Conservation (phyloP, 2,113 vertebrate species). For the Gymnocephalus cernua region DNA sequence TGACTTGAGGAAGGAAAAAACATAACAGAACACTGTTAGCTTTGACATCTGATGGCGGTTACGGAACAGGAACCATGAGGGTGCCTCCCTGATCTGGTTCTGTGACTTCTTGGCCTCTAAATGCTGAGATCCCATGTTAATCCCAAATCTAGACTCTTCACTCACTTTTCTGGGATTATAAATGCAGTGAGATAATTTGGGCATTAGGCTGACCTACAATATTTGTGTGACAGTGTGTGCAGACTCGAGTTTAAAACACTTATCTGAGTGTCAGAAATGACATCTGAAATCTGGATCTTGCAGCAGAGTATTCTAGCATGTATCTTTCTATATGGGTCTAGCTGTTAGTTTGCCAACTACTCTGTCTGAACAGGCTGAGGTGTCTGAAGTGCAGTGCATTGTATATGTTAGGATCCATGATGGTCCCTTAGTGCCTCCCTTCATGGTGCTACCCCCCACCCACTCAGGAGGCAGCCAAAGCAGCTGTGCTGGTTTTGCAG, state of each 20-base stretch:
- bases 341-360: constrained; percentile 21
- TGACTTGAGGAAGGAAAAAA: constrained; percentile 86
- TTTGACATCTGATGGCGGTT: constrained; percentile 75
- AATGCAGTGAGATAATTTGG: constrained; percentile 24
- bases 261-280: constrained; percentile 29
- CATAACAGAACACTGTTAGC: constrained; percentile 88
- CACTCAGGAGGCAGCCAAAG: constrained; percentile 87
- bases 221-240: constrained; percentile 27
- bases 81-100: constrained; percentile 49
- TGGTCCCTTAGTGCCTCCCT: constrained; percentile 34
- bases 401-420: constrained; percentile 52
- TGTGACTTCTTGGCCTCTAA: constrained; percentile 21
- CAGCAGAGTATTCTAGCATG: background rate
- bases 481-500: constrained; percentile 91
- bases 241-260: constrained; percentile 33
- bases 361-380: constrained; percentile 42
- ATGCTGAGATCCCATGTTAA: constrained; percentile 11
- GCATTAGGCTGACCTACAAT: background rate
- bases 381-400: constrained; percentile 65
- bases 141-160: constrained; percentile 25
- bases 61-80: constrained; percentile 70
- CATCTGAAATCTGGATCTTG: constrained; percentile 14
- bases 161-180: constrained; percentile 18
- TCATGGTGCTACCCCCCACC: constrained; percentile 8
- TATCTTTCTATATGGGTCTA: constrained; percentile 21